Conservation (phyloP, 2,888 invertebrate genomes). For the Xestoiulus laeticollis region DNA sequence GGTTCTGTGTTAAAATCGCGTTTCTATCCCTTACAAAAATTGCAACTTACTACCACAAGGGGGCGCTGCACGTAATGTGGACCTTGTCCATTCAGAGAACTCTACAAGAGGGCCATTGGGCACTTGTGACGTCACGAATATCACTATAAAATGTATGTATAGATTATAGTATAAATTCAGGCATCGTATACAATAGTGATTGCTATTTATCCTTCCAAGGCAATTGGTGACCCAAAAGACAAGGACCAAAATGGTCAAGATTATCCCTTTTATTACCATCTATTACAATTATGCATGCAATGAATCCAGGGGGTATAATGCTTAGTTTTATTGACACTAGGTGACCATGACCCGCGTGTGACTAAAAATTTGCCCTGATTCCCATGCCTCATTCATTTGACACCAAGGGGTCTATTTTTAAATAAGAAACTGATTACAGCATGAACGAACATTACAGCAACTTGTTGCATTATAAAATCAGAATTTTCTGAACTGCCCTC, state of each 20-base stretch:
- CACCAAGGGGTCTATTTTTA: neutral
- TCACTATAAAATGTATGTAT: no score
- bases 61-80: no score
- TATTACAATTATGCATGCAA: constrained; percentile 34
- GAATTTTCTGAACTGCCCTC: neutral
- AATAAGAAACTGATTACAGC: no score
- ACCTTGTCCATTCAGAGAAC: no score
- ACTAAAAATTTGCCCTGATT: neutral
- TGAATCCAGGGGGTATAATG: neutral
- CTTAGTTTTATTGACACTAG: neutral
- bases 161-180: no score
- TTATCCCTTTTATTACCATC: constrained; percentile 16
- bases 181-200: no score
- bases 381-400: neutral
- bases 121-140: no score
- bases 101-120: no score
- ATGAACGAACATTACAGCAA: no score
- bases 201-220: neutral
- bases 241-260: neutral
- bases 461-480: neutral
- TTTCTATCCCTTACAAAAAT: no score
- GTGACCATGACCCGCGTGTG: neutral
- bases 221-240: neutral
- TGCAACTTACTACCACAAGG: no score
- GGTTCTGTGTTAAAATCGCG: no score